Evolutionary conservation across 1,140 invertebrate genomes (phyloP), one percentile per base, ranked within the genome.

Genomic region (Drosophila nigromelanica): DNA sequence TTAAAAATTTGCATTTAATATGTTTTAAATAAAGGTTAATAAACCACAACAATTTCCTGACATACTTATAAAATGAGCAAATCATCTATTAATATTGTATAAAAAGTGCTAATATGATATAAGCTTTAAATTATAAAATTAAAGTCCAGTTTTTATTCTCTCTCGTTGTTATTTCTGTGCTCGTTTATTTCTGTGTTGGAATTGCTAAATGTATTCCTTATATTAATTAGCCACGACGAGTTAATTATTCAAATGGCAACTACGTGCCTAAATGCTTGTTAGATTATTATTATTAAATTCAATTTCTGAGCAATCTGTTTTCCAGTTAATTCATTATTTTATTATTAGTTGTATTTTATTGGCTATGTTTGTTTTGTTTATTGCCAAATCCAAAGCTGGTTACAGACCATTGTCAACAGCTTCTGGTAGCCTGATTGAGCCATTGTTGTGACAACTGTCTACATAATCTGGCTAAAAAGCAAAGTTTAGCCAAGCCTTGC

Each of bases 371-470:
- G 11, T 14, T 50, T 21, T 15, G 14, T 45, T 66, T 27, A 56
- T 27, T 66, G 33, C 21, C 24, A 15, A 12, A 15, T 24, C 27
- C 11, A 18, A 52, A 52, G 35, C 60, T 21, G 21, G 21, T 15
- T 30, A 43, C 12, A 14, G 42, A 37, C 47, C 60, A 39, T 27
- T 68, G 64, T 60, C 24, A 21, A 48, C 14, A 55, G 51, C 50
- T 48, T 43, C 40, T 48, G 51, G 60, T 30, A 24, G 55, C 52
- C 51, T 72, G 69, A 72, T 72, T 72, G 69, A 58, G 52, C 21
- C 54, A 52, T 67, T 67, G 54, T 72, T 72, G 69, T 59, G 62
- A 52, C 69, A 59, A 67, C 47, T 45, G 43, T 60, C 42, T 14
- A 11, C 42, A 35, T 43, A 60, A 60, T 45, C 58, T 60, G 30